These are phyloP conservation scores for Thermophis baileyi DNA, from an alignment of 2,113 vertebrate genomes.

Conservation along the genomic window DNA sequence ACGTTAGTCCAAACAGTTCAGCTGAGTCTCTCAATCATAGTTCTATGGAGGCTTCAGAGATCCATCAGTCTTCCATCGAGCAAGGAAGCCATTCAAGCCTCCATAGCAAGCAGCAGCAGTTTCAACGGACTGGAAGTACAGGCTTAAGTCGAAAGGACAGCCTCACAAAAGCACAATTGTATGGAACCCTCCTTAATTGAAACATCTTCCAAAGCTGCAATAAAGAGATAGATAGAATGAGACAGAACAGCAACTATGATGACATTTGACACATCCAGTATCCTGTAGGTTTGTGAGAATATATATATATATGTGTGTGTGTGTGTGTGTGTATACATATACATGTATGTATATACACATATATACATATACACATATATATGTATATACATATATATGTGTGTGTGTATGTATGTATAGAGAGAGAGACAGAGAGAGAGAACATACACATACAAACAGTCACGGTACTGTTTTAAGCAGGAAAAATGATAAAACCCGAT, in stretches of 20 bases:
- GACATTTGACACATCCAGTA: slow-evolving; percentile 43
- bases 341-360: slow-evolving; percentile 47
- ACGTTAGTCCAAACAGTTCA: slow-evolving; percentile 82
- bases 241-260: background rate
- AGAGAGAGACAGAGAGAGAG: background rate
- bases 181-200: slow-evolving; percentile 94
- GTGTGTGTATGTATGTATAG: background rate
- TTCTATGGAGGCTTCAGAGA: slow-evolving; percentile 80
- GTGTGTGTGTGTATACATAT: background rate
- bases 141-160: slow-evolving; percentile 95
- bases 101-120: slow-evolving; percentile 81
- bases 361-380: background rate
- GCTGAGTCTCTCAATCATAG: slow-evolving; percentile 84
- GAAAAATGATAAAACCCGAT: slow-evolving; percentile 39
- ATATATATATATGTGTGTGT: background rate
- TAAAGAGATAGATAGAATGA: slow-evolving; percentile 38
- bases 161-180: slow-evolving; percentile 95
- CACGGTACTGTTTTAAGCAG: slow-evolving; percentile 62
- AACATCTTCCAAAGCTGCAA: slow-evolving; percentile 52
- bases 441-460: slow-evolving; percentile 53
- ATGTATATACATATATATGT: background rate
- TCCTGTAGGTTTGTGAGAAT: slow-evolving; percentile 32
- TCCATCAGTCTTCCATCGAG: slow-evolving; percentile 83
- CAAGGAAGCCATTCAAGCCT: slow-evolving; percentile 75
- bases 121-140: slow-evolving; percentile 84